Conservation (phyloP, 2,888 invertebrate species). For the Thyatira batis region DNA sequence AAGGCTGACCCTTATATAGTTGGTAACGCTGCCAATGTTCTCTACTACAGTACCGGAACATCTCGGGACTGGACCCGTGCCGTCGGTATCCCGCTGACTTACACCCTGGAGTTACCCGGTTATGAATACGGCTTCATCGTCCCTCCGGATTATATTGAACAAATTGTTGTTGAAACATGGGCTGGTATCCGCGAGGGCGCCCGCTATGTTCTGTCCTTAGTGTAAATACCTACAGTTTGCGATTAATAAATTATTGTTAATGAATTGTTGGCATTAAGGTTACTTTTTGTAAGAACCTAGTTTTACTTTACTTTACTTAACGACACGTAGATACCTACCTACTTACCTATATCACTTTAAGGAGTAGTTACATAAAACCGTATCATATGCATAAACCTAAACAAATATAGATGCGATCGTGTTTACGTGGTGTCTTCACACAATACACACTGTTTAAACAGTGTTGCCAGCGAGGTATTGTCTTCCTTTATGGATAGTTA, state of each 20-base stretch:
- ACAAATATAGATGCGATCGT: too few species aligned
- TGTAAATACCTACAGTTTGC: constrained; percentile 21
- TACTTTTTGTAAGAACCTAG: too few species aligned
- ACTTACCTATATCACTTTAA: too few species aligned
- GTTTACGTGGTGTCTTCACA: too few species aligned
- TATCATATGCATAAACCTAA: too few species aligned
- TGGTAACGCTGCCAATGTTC: constrained; percentile 80
- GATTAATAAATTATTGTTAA: constrained; percentile 4
- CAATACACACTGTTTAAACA: too few species aligned
- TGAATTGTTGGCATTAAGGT: too few species aligned
- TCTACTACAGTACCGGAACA: constrained; percentile 84
- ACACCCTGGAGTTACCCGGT: constrained; percentile 86
- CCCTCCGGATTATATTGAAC: constrained; percentile 75
- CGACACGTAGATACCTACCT: too few species aligned
- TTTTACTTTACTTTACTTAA: too few species aligned
- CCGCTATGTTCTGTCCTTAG: constrained; percentile 41
- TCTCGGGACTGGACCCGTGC: constrained; percentile 87
- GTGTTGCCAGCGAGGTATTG: too few species aligned
- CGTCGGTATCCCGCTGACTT: constrained; percentile 81
- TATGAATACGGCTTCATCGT: constrained; percentile 82
- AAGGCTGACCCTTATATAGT: constrained; percentile 72
- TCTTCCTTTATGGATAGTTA: too few species aligned
- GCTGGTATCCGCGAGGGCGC: constrained; percentile 76
- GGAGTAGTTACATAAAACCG: too few species aligned
- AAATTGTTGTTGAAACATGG: constrained; percentile 84